phyloP scores from a whole-genome alignment of 2,888 invertebrate species.

The Malacosoma neustria region DNA sequence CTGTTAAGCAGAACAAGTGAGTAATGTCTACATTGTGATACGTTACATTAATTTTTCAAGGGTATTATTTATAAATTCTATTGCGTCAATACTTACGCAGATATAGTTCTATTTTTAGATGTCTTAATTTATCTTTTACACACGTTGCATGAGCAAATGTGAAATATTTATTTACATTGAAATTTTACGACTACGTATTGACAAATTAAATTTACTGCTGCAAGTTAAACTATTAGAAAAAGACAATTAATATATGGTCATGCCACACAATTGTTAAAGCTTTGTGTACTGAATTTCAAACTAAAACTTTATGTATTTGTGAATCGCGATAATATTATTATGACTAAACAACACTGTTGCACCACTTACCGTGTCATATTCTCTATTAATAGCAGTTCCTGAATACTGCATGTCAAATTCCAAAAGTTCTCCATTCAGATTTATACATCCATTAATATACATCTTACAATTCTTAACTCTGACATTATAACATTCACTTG shows the following conservation, averaged over 20 bases:
- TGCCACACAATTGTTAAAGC: too few species aligned
- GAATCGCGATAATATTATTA: too few species aligned
- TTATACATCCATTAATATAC: neutral
- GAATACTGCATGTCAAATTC: constrained; percentile 1
- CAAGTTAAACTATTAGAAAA: too few species aligned
- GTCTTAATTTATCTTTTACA: constrained; percentile 1
- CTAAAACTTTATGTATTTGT: too few species aligned
- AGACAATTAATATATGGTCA: too few species aligned
- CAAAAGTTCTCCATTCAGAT: neutral
- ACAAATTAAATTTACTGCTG: neutral
- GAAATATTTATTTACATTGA: neutral
- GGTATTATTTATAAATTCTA: neutral
- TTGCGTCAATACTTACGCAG: neutral
- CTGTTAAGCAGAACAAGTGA: constrained; percentile 74
- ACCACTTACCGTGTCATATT: neutral
- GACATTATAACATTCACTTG: neutral
- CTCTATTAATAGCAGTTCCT: constrained; percentile 1
- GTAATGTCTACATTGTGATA: constrained; percentile 19
- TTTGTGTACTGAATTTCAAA: too few species aligned
- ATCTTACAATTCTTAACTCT: neutral
- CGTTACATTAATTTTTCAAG: constrained; percentile 1
- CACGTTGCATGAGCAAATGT: neutral
- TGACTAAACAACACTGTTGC: neutral
- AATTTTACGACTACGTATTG: neutral
- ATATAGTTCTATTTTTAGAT: constrained; percentile 1